Evolutionary conservation across 1,140 invertebrate genomes (phyloP).

Genomic region (Hylaeus anthracinus): DNA sequence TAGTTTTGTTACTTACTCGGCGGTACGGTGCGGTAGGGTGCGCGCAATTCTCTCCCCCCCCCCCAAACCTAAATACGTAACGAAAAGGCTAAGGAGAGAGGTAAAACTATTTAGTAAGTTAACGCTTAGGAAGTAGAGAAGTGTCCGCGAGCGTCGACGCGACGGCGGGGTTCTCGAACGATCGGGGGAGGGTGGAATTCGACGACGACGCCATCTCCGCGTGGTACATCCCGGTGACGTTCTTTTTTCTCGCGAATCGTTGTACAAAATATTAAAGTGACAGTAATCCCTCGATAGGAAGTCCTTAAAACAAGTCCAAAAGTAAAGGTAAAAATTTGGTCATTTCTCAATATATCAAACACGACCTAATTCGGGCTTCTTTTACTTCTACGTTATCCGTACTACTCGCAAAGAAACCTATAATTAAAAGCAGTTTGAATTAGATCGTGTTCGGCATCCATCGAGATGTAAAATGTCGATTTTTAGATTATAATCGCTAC

Average conservation of each 20-base stretch:
- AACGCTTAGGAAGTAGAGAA: constrained; percentile 42
- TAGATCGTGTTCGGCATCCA: too few species aligned
- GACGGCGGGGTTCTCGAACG: not conserved
- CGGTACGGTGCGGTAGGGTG: constrained; percentile 24
- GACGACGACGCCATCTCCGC: not conserved
- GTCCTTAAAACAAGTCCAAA: too few species aligned
- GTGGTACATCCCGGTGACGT: constrained; percentile 2
- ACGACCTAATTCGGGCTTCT: too few species aligned
- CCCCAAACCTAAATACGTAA: constrained; percentile 61
- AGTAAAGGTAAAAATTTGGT: too few species aligned
- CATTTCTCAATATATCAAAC: too few species aligned
- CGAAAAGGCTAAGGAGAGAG: constrained; percentile 49
- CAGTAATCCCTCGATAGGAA: too few species aligned
- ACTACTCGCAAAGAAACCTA: too few species aligned
- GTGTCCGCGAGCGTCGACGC: constrained; percentile 45
- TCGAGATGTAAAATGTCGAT: too few species aligned
- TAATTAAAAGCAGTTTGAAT: too few species aligned
- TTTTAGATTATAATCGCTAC: too few species aligned
- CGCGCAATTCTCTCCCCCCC: not conserved
- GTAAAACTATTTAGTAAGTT: constrained; percentile 44
- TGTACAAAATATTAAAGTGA: constrained; percentile 43
- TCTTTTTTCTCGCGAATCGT: constrained; percentile 12
- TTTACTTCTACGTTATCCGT: too few species aligned
- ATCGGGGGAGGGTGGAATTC: not conserved
- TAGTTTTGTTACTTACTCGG: not conserved